Evolutionary conservation across 2,797 vertebrate species (phyloP).

Genomic region (Tauraco hartlaubi): DNA sequence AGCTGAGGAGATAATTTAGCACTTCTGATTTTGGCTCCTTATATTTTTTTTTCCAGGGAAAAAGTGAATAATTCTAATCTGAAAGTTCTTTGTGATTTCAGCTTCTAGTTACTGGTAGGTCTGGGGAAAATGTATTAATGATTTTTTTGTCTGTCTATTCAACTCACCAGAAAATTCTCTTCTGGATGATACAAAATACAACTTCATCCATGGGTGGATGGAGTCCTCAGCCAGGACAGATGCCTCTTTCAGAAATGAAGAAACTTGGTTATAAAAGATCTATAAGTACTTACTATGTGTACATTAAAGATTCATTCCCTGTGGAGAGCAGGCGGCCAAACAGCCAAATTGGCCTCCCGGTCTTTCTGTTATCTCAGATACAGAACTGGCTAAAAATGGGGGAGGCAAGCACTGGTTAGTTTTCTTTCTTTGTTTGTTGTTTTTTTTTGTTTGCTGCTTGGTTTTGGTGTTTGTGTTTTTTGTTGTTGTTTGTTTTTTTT

Average conservation of each 20-base stretch:
- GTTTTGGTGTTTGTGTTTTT: no score
- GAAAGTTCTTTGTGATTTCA: neutral
- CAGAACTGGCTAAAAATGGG: neutral
- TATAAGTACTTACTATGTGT: neutral
- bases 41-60: neutral
- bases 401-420: neutral
- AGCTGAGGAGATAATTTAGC: neutral
- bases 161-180: neutral
- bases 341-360: neutral
- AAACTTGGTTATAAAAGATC: neutral
- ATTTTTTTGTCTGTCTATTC: neutral
- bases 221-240: neutral
- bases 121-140: neutral
- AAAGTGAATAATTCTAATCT: neutral
- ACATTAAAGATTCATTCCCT: neutral
- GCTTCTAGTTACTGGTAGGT: neutral
- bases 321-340: neutral
- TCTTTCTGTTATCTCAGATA: neutral
- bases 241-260: neutral
- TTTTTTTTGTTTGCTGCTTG: no score
- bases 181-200: neutral
- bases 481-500: no score
- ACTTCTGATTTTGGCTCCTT: neutral
- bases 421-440: neutral
- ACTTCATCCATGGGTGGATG: neutral